Evolutionary conservation across 1,140 invertebrate species (phyloP).

Genomic region (Panonychus citri): DNA sequence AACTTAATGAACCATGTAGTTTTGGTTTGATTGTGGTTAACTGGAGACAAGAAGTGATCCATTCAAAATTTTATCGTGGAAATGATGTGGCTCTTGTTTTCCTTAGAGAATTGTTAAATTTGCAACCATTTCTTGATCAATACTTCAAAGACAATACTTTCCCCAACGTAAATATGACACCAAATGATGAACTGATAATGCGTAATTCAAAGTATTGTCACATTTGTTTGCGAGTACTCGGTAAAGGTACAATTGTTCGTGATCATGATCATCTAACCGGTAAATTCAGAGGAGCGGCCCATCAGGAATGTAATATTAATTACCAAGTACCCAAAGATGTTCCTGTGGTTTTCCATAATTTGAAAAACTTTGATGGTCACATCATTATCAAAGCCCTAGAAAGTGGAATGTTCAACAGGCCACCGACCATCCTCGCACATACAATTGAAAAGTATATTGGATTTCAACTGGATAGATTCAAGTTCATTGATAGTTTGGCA

Average conservation of each 20-base stretch:
- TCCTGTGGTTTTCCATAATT: neutral
- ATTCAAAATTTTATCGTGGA: neutral
- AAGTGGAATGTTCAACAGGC: neutral
- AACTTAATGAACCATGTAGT: neutral
- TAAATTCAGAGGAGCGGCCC: neutral
- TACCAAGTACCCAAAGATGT: neutral
- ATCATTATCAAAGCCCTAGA: neutral
- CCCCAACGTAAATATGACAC: neutral
- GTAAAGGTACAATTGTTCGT: neutral
- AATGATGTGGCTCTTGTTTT: neutral
- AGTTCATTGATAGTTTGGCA: neutral
- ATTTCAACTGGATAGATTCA: neutral
- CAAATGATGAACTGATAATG: neutral
- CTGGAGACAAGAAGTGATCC: neutral
- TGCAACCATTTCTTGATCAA: no score
- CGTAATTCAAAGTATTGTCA: neutral
- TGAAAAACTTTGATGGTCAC: neutral
- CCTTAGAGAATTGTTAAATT: no score
- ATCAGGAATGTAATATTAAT: neutral
- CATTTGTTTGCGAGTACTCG: neutral
- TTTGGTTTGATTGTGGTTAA: neutral
- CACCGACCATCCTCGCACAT: neutral
- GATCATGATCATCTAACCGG: neutral
- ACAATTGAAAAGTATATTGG: neutral
- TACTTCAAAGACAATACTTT: neutral